phyloP scores from a whole-genome alignment of 2,888 invertebrate genomes.

The Spodoptera littoralis region DNA sequence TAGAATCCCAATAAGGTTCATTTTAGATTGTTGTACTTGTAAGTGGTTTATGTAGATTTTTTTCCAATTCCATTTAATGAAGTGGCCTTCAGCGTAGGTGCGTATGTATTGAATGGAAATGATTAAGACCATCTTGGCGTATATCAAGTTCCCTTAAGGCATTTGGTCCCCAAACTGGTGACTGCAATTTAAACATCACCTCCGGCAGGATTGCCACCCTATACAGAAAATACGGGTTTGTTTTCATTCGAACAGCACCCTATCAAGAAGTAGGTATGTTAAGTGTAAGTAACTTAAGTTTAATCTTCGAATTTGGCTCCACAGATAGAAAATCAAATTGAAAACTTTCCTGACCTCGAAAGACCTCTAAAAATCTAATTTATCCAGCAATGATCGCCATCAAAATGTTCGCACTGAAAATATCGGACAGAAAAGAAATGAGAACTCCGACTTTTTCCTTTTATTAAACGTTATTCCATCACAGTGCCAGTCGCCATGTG shows the following conservation, averaged over 20 bases:
- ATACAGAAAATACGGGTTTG: background rate
- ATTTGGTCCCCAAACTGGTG: background rate
- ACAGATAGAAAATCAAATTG: background rate
- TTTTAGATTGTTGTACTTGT: no score
- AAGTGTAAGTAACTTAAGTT: background rate
- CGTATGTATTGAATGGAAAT: no score
- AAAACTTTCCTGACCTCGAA: background rate
- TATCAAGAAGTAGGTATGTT: background rate
- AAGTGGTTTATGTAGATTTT: no score
- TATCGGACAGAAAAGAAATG: conserved; percentile 54
- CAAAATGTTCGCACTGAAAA: conserved; percentile 39
- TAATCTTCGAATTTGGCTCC: no score
- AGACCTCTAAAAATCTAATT: conserved; percentile 5
- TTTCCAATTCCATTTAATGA: no score
- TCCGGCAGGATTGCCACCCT: conserved; percentile 1
- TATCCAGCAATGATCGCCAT: conserved; percentile 35
- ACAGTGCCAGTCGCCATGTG: conserved; percentile 74
- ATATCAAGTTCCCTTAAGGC: no score
- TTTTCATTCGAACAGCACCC: no score
- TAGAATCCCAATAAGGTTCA: no score
- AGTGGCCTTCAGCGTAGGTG: no score
- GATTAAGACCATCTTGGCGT: no score
- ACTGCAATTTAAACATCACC: conserved; percentile 3
- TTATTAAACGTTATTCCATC: conserved; percentile 65
- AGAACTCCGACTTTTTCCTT: conserved; percentile 56